A percentile compares a stretch with the other conserved stretches of the same genome.
These are phyloP conservation scores for Melinaea marsaeus DNA, from an alignment of 2,888 invertebrate species.

Conservation along the genomic window DNA sequence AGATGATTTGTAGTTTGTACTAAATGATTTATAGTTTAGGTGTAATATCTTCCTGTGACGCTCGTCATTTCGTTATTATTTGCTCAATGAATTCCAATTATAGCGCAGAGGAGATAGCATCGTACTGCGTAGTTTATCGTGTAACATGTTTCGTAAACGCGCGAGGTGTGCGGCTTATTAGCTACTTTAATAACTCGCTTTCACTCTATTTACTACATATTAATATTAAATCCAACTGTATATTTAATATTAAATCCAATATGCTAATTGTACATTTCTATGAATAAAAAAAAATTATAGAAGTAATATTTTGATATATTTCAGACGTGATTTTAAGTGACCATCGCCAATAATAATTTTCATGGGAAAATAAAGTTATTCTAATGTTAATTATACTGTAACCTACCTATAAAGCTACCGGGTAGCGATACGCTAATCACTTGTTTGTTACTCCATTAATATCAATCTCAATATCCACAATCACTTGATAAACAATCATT, in stretches of 20 bases:
- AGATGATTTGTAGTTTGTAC: slow-evolving; percentile 42
- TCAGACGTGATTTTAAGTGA: too few species aligned
- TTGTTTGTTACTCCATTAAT: slow-evolving; percentile 51
- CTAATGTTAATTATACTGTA: too few species aligned
- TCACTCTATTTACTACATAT: too few species aligned
- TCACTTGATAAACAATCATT: slow-evolving; percentile 44
- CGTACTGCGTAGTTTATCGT: slow-evolving; percentile 27
- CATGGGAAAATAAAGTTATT: too few species aligned
- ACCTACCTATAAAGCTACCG: slow-evolving; percentile 30
- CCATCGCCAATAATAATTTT: too few species aligned
- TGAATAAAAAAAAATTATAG: too few species aligned
- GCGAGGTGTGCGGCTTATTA: slow-evolving; percentile 29
- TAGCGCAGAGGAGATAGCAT: slow-evolving; percentile 26
- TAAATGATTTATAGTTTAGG: slow-evolving; percentile 47
- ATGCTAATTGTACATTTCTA: too few species aligned
- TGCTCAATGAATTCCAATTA: slow-evolving; percentile 31
- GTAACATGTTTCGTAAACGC: slow-evolving; percentile 23
- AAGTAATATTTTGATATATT: too few species aligned
- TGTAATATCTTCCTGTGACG: slow-evolving; percentile 35
- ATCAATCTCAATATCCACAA: slow-evolving; percentile 39
- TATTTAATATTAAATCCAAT: too few species aligned
- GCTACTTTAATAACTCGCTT: slow-evolving; percentile 16
- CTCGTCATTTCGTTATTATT: slow-evolving; percentile 31
- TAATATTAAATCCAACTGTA: too few species aligned
- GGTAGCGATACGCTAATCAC: slow-evolving; percentile 52